These are phyloP conservation scores for Ctenomys sociabilis DNA, from an alignment of 2,113 vertebrate genomes.

Conservation along the genomic window DNA sequence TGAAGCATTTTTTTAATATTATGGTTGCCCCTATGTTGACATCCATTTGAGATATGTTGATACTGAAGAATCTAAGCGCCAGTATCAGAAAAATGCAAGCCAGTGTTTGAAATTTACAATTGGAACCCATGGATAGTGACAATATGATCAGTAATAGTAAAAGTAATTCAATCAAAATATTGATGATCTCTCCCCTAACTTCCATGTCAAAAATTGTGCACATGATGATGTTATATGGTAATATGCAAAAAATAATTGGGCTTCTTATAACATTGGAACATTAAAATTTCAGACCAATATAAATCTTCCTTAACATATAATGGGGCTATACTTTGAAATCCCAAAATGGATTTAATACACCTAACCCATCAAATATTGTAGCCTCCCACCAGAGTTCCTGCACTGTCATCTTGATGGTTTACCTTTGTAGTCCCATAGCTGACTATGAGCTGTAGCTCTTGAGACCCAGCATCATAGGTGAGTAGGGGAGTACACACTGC, in stretches of 20 bases:
- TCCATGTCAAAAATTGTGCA: neutral
- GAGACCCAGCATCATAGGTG: neutral
- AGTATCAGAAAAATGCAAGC: neutral
- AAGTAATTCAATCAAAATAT: neutral
- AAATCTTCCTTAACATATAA: neutral
- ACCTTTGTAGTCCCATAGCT: rapidly evolving
- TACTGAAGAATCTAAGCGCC: neutral
- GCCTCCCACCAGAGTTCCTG: neutral
- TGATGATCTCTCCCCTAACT: neutral
- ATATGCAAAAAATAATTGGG: neutral
- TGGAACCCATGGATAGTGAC: neutral
- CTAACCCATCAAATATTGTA: no score
- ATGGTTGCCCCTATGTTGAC: neutral
- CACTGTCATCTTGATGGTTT: neutral
- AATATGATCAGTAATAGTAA: neutral
- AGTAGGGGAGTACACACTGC: neutral
- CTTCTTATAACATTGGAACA: neutral
- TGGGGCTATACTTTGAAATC: neutral
- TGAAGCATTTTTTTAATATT: neutral
- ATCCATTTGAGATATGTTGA: neutral
- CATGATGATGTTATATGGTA: neutral
- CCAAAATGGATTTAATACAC: neutral
- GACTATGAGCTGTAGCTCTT: neutral
- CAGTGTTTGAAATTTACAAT: neutral
- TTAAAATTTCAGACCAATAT: neutral